Conservation (phyloP, 2,797 vertebrate species). For the Poecilia picta region DNA sequence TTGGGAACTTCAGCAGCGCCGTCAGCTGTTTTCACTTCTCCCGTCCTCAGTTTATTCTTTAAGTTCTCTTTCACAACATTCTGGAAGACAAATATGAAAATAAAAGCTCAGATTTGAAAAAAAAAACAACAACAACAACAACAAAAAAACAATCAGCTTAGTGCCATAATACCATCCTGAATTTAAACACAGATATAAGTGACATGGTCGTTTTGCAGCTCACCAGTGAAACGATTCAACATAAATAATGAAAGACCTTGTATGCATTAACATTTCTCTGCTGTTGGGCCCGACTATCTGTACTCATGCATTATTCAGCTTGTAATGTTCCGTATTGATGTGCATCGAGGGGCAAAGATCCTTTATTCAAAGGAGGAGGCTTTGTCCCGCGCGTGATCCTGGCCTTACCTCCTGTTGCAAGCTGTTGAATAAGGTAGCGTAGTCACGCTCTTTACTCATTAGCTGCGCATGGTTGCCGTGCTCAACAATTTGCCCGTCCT, state of each 20-base stretch:
- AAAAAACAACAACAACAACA: no score
- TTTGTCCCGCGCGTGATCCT: constrained; percentile 31
- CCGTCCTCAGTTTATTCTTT: constrained; percentile 71
- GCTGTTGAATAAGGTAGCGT: constrained; percentile 81
- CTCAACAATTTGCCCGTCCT: constrained; percentile 85
- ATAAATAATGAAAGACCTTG: constrained; percentile 73
- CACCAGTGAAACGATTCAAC: constrained; percentile 68
- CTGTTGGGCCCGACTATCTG: constrained; percentile 41
- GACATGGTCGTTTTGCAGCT: constrained; percentile 64
- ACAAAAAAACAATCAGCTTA: constrained; percentile 38
- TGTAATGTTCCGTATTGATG: constrained; percentile 60
- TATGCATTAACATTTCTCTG: constrained; percentile 74
- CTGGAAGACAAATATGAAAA: constrained; percentile 54
- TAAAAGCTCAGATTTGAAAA: neutral
- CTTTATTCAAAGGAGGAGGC: constrained; percentile 53
- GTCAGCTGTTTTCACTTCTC: constrained; percentile 38
- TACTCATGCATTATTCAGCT: constrained; percentile 76
- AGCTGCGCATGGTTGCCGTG: constrained; percentile 84
- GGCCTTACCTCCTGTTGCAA: constrained; percentile 82
- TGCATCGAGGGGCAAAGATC: constrained; percentile 45
- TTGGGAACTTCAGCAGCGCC: constrained; percentile 27
- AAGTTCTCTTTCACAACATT: constrained; percentile 80
- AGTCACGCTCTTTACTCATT: constrained; percentile 79
- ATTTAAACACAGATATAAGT: constrained; percentile 61
- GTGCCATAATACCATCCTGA: constrained; percentile 38